Percentiles rank a stretch among this genome's conserved stretches.
Conservation (phyloP, 2,797 vertebrate species). For the Karalla daura region DNA sequence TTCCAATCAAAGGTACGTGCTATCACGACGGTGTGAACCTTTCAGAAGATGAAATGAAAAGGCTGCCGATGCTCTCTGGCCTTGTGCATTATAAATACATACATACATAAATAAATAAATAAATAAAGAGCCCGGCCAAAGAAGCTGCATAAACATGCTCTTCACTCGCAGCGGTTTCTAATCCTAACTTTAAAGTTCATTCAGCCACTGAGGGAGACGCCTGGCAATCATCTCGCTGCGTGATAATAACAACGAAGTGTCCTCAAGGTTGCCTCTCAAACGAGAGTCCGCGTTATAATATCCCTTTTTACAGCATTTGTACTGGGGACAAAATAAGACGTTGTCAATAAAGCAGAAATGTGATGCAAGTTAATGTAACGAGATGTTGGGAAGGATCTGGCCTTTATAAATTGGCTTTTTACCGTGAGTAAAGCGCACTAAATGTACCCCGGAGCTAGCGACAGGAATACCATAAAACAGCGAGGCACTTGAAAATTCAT, state of each 20-base stretch:
- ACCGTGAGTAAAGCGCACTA: conserved; percentile 24
- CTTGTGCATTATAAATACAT: conserved; percentile 20
- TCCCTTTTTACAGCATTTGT: conserved; percentile 26
- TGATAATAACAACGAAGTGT: conserved; percentile 42
- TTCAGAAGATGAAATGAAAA: conserved; percentile 40
- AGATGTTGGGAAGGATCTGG: conserved; percentile 18
- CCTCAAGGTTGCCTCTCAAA: conserved; percentile 54
- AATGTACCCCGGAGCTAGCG: conserved; percentile 36
- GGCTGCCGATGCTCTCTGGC: neutral
- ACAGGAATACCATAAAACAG: conserved; percentile 23
- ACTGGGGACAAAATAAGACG: conserved; percentile 42
- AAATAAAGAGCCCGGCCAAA: conserved; percentile 1
- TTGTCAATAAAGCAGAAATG: conserved; percentile 52
- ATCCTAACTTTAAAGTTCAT: conserved; percentile 19
- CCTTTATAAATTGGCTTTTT: conserved; percentile 48
- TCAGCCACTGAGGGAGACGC: conserved; percentile 8
- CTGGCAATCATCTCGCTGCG: conserved; percentile 22
- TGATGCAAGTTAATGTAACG: conserved; percentile 57
- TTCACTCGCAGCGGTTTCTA: neutral
- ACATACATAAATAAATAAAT: conserved; percentile 21
- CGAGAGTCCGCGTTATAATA: conserved; percentile 34
- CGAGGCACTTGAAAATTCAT: conserved; percentile 17
- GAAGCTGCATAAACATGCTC: conserved; percentile 1
- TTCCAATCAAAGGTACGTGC: too few relatives aligned
- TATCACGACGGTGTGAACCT: conserved; percentile 16